Evolutionary conservation across 2,113 vertebrate species (phyloP), one percentile per base, ranked within the genome.

Genomic region (Hippocampus mohnikei): DNA sequence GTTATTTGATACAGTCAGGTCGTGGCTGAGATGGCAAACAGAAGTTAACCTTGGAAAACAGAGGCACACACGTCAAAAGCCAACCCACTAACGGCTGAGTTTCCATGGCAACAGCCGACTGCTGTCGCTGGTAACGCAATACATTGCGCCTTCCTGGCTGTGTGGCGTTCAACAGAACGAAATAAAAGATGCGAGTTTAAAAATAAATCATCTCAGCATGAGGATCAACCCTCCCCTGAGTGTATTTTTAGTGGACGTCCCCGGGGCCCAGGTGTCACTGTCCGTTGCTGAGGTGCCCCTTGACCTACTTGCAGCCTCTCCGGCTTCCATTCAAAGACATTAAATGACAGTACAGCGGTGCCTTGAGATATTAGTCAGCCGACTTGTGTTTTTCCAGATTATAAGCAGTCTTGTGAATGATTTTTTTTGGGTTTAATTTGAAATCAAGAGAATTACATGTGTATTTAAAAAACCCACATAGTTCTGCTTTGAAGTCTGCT

Each of bases 1-100:
- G 61, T 63, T 27, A 58, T 2, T 12, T 8, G 23, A 77, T 37
- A 27, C 65, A 44, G 33, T 25, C 27, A 2, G 56, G 56, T 2
- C 15, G 58, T 13, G 21, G 21, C 27, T 56, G 50, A 37, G 6
- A 20, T 73, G 66, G 52, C 48, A 73, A 66, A 74, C 68, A 73
- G 69, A 68, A 44, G 27, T 75, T 53, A 25, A 66, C 75, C 69
- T 63, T 70, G 84, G 80, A 71, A 72, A 68, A 67, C 41, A 27
- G 21, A 52, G 53, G 20, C 52, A 8, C 11, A 13, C 18, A 61
- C 6, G 29, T 16, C 25, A 16, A 44, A 37, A 44, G 42, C 12
- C 42, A 13, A 44, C 4, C 15, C 46, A 5, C 46, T 18, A 6
- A 16, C 5, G n/a, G 56, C n/a, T 29, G 56, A 13, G 25, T 59